Evolutionary conservation across 2,113 vertebrate genomes (phyloP).

Genomic region (Cisticola juncidis): DNA sequence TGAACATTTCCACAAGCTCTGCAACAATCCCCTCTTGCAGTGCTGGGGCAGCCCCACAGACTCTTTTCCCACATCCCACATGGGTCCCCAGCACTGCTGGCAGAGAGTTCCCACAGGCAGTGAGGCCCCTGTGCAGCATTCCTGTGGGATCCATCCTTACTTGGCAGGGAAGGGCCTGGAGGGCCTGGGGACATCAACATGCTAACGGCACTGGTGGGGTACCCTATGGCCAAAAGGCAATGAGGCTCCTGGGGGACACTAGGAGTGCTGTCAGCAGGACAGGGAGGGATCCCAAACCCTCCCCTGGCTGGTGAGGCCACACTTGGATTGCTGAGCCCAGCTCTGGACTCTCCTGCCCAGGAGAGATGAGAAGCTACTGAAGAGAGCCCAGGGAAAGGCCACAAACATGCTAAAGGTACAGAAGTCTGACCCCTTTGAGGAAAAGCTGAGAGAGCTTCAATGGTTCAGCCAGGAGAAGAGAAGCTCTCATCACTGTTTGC

Average conservation of each 20-base stretch:
- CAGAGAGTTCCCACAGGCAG: background rate
- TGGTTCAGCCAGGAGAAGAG: background rate
- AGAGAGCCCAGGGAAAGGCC: background rate
- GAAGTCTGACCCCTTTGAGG: background rate
- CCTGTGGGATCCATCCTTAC: background rate
- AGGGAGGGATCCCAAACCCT: background rate
- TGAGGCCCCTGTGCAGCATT: background rate
- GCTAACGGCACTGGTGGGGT: background rate
- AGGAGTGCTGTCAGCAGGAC: background rate
- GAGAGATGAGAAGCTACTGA: background rate
- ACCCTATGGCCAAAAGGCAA: background rate
- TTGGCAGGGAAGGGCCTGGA: background rate
- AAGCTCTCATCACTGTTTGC: background rate
- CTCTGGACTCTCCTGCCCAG: background rate
- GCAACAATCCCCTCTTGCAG: background rate
- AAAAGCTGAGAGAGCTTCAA: background rate
- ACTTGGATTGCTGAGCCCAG: background rate
- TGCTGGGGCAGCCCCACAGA: background rate
- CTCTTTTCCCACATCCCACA: background rate
- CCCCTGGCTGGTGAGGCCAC: accelerated
- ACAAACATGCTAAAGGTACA: background rate
- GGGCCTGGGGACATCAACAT: background rate
- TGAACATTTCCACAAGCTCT: background rate
- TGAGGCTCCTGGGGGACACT: background rate
- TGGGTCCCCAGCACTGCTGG: background rate